phyloP scores from a whole-genome alignment of 2,113 vertebrate genomes.

The Stomatorhinus ivindoensis region DNA sequence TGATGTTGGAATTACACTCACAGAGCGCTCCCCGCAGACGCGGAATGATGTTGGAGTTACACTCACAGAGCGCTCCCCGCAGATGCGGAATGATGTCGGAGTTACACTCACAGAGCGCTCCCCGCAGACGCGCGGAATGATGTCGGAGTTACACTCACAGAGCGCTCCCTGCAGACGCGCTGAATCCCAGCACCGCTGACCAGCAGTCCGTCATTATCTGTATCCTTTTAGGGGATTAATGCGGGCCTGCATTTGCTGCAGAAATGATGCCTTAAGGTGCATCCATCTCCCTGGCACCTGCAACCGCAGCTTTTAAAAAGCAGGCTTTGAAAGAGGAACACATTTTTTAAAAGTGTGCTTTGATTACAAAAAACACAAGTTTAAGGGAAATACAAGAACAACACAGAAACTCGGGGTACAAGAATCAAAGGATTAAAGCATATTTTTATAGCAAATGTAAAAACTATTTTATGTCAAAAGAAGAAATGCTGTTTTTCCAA shows the following conservation, averaged over 20 bases:
- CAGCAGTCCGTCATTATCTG: slow-evolving; percentile 42
- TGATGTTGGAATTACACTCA: too few species aligned
- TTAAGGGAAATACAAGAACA: not conserved
- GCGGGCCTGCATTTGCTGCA: slow-evolving; percentile 52
- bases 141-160: slow-evolving; percentile 41
- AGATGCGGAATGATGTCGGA: too few species aligned
- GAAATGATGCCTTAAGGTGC: slow-evolving; percentile 49
- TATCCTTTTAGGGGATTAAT: slow-evolving; percentile 47
- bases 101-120: too few species aligned
- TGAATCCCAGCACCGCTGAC: slow-evolving; percentile 47
- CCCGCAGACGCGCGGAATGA: slow-evolving; percentile 18
- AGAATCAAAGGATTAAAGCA: not conserved
- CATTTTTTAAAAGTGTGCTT: not conserved
- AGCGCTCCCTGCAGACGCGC: slow-evolving; percentile 21
- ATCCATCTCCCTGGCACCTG: slow-evolving; percentile 22
- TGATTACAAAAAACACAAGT: not conserved
- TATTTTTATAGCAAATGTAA: not conserved
- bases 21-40: too few species aligned
- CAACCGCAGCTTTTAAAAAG: not conserved
- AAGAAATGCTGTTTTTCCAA: not conserved
- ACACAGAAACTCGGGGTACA: not conserved
- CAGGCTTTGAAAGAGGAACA: not conserved
- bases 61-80: too few species aligned
- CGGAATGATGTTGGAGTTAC: too few species aligned
- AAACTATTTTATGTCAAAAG: not conserved